Conservation (phyloP, 2,113 vertebrate species). For the Propithecus coquereli region DNA sequence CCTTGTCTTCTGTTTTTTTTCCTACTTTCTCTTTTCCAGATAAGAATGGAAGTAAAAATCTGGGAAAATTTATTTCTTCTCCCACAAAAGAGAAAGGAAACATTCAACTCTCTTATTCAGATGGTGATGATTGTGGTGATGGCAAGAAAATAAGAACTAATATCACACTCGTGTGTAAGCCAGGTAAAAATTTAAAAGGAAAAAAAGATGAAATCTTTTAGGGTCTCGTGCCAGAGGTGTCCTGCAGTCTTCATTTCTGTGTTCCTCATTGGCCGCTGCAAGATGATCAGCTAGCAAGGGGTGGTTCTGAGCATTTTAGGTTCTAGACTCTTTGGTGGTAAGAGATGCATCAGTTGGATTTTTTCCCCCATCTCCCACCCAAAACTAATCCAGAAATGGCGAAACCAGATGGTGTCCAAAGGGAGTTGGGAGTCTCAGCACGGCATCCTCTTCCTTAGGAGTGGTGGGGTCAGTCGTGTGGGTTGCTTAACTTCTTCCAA, state of each 20-base stretch:
- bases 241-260: not conserved
- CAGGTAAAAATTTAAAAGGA: slow-evolving; percentile 80
- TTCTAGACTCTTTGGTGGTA: not conserved
- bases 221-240: not conserved
- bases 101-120: slow-evolving; percentile 89
- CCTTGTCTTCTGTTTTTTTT: not conserved
- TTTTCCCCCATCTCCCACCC: accelerated
- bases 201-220: accelerated
- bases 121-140: slow-evolving; percentile 86
- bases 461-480: accelerated
- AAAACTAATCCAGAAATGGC: not conserved
- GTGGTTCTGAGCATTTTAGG: accelerated
- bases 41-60: slow-evolving; percentile 80
- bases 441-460: not conserved
- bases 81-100: slow-evolving; percentile 88
- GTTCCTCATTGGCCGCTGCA: accelerated
- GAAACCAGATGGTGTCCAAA: not conserved
- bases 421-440: not conserved
- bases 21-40: slow-evolving; percentile 77
- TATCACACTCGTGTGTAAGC: slow-evolving; percentile 91
- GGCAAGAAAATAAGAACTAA: slow-evolving; percentile 85
- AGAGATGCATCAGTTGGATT: not conserved
- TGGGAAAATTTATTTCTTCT: slow-evolving; percentile 90
- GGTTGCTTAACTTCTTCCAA: not conserved
- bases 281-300: not conserved